A percentile compares a stretch with the other conserved stretches of the same genome.
Evolutionary conservation across 2,113 vertebrate genomes (phyloP).

Genomic region (Fregata magnificens): DNA sequence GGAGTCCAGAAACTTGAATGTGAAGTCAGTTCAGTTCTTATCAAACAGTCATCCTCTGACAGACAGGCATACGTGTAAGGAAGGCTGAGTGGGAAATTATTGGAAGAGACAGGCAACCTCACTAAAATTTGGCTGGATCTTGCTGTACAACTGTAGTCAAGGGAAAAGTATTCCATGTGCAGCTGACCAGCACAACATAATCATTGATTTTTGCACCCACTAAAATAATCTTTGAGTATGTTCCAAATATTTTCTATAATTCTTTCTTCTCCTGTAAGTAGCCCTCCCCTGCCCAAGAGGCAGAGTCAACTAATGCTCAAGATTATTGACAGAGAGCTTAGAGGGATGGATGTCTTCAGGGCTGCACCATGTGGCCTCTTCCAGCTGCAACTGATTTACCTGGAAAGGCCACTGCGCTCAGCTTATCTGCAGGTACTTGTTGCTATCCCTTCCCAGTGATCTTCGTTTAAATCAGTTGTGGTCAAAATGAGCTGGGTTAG

Average conservation of each 20-base stretch:
- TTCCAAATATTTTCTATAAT: neutral
- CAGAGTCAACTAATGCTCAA: neutral
- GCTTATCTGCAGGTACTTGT: neutral
- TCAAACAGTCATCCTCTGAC: neutral
- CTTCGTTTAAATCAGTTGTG: neutral
- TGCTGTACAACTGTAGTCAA: neutral
- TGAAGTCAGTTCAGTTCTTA: neutral
- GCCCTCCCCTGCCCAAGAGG: neutral
- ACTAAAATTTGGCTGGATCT: neutral
- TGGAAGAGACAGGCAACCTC: neutral
- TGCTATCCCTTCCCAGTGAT: neutral
- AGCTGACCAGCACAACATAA: neutral
- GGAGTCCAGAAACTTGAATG: neutral
- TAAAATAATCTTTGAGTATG: neutral
- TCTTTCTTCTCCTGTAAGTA: neutral
- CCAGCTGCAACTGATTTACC: neutral
- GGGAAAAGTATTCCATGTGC: neutral
- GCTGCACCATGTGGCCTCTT: neutral
- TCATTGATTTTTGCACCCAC: neutral
- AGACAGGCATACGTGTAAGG: neutral
- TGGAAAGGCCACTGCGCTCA: neutral
- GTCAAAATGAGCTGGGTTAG: neutral
- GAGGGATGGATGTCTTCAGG: neutral
- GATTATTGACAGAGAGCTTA: neutral
- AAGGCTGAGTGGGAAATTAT: neutral